A percentile compares a stretch with the other conserved stretches of the same genome.
Conservation (phyloP, 2,113 vertebrate genomes). For the Oplegnathus fasciatus region DNA sequence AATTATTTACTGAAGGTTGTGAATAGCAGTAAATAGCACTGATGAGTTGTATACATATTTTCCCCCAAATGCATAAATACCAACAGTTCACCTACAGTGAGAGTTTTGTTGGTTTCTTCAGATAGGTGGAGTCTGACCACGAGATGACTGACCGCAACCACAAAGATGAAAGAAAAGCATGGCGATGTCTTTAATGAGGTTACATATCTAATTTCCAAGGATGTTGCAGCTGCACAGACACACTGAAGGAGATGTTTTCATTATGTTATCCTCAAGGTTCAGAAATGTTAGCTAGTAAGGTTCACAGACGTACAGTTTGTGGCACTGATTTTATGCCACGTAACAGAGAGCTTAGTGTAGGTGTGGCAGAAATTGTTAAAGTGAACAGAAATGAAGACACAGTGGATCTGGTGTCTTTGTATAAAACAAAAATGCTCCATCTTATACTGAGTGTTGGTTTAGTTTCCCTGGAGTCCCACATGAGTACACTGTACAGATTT, state of each 20-base stretch:
- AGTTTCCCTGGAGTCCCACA: not conserved
- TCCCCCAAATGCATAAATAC: not conserved
- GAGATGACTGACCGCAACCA: constrained; percentile 26
- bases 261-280: constrained; percentile 40
- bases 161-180: constrained; percentile 49
- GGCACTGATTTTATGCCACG: constrained; percentile 9
- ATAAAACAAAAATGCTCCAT: not conserved
- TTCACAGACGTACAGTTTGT: not conserved
- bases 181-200: constrained; percentile 59
- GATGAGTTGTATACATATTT: constrained; percentile 10
- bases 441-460: constrained; percentile 20
- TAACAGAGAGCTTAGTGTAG: constrained; percentile 18
- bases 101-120: constrained; percentile 22
- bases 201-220: constrained; percentile 54
- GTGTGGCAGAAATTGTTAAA: constrained; percentile 14
- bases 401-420: not conserved
- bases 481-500: constrained; percentile 16
- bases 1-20: constrained; percentile 2
- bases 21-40: constrained; percentile 16
- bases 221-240: constrained; percentile 17
- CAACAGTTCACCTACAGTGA: constrained; percentile 11
- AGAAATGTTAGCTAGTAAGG: constrained; percentile 7
- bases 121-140: constrained; percentile 45
- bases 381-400: constrained; percentile 2
- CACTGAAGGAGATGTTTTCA: constrained; percentile 42